A percentile compares a stretch with the other conserved stretches of the same genome.
phyloP scores from a whole-genome alignment of 2,888 invertebrate genomes.

The Drosophila paranaensis region DNA sequence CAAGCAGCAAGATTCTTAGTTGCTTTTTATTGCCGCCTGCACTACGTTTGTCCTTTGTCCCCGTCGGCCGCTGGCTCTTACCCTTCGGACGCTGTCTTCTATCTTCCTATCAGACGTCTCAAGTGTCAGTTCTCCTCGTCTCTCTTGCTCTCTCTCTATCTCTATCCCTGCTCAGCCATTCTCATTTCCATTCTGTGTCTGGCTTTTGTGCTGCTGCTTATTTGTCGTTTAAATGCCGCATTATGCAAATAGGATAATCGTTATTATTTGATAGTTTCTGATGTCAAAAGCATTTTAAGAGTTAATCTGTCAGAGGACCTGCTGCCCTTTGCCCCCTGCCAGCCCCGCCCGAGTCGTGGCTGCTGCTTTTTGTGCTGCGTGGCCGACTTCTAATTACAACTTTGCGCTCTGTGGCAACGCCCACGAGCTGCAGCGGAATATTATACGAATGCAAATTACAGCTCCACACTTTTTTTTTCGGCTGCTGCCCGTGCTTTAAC shows the following conservation, averaged over 20 bases:
- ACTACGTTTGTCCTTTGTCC: slow-evolving; percentile 44
- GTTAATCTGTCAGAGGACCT: slow-evolving; percentile 53
- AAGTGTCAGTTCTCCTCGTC: slow-evolving; percentile 55
- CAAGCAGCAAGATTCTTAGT: slow-evolving; percentile 7
- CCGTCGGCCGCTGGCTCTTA: slow-evolving; percentile 12
- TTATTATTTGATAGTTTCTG: slow-evolving; percentile 81
- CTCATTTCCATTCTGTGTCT: slow-evolving; percentile 43
- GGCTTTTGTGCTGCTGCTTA: slow-evolving; percentile 62
- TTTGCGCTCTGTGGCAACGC: slow-evolving; percentile 43
- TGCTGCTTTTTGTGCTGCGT: slow-evolving; percentile 6
- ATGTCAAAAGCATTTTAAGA: slow-evolving; percentile 73
- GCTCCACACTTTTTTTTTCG: background rate
- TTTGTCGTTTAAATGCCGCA: slow-evolving; percentile 77
- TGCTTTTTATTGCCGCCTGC: slow-evolving; percentile 53
- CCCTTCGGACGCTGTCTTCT: slow-evolving; percentile 35
- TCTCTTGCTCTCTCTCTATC: slow-evolving; percentile 3
- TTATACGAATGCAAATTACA: slow-evolving; percentile 41
- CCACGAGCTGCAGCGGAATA: slow-evolving; percentile 34
- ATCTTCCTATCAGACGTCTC: slow-evolving; percentile 71
- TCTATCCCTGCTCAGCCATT: slow-evolving; percentile 12
- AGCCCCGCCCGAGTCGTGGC: background rate
- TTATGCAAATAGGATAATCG: slow-evolving; percentile 80
- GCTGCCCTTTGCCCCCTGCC: background rate
- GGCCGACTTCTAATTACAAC: slow-evolving; percentile 57
- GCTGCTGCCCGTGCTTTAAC: slow-evolving; percentile 18